Evolutionary conservation across 2,888 invertebrate species (phyloP).

Genomic region (Perizoma affinitatum): DNA sequence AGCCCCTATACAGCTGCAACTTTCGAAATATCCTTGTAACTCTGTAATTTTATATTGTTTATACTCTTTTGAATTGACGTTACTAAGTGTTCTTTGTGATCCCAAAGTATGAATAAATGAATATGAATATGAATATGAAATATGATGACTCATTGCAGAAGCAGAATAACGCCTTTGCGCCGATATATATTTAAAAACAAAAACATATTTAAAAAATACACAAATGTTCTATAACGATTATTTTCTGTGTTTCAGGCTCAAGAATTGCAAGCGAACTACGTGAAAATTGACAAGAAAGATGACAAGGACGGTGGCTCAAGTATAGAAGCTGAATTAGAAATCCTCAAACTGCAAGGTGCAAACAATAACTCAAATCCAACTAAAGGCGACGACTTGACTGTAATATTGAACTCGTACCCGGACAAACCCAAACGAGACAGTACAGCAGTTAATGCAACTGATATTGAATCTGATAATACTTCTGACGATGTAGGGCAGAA

Average conservation of each 20-base stretch:
- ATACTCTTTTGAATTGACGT: no score
- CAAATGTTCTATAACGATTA: background rate
- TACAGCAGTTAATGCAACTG: constrained; percentile 57
- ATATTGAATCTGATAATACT: constrained; percentile 47
- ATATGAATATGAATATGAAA: no score
- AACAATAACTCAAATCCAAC: constrained; percentile 54
- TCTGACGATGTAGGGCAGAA: constrained; percentile 70
- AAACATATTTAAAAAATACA: background rate
- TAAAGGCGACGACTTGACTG: constrained; percentile 56
- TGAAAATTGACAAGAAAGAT: constrained; percentile 70
- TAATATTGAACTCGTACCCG: constrained; percentile 54
- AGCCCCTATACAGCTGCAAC: no score
- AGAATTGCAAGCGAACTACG: constrained; percentile 56
- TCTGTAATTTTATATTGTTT: no score
- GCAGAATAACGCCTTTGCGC: no score
- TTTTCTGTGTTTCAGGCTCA: constrained; percentile 58
- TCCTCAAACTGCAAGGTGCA: constrained; percentile 68
- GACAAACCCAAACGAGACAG: constrained; percentile 80
- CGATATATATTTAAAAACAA: no score
- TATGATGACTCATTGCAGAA: no score
- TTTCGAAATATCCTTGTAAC: no score
- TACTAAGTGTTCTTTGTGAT: no score
- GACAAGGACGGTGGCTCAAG: constrained; percentile 59
- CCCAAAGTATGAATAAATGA: no score
- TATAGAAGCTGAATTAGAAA: constrained; percentile 76